These are phyloP conservation scores for Bugula neritina DNA, from an alignment of 2,888 invertebrate species.

Conservation along the genomic window DNA sequence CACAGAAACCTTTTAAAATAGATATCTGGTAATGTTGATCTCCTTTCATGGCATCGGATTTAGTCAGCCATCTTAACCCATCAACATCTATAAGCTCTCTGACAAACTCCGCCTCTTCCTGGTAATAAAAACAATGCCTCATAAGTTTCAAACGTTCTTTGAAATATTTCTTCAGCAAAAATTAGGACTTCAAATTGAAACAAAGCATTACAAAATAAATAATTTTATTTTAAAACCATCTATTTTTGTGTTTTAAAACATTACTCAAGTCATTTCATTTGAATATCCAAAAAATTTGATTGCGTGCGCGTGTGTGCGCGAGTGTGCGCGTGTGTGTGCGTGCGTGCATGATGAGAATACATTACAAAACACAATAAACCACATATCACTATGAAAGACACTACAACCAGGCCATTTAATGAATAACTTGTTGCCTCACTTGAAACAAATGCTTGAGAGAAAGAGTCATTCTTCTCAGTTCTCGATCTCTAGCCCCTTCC, in stretches of 20 bases:
- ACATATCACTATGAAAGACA: not conserved
- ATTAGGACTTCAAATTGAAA: not conserved
- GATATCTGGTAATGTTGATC: conserved; percentile 99
- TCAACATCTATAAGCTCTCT: conserved; percentile 98
- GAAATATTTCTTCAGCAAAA: too few species aligned
- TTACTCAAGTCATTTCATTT: too few species aligned
- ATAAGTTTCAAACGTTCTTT: too few species aligned
- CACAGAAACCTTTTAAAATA: conserved; percentile 89
- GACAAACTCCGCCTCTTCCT: conserved; percentile 98
- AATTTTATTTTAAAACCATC: too few species aligned
- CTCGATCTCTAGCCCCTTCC: conserved; percentile 83
- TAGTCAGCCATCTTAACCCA: conserved; percentile 92
- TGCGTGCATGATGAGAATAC: not conserved
- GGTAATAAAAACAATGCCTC: conserved; percentile 43
- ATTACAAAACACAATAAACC: not conserved
- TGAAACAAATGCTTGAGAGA: conserved; percentile 95
- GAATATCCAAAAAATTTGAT: too few species aligned
- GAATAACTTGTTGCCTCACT: conserved; percentile 52
- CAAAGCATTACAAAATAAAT: too few species aligned
- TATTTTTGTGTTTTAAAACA: too few species aligned
- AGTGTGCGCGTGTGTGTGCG: not conserved
- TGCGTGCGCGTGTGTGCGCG: too few species aligned
- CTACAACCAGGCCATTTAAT: not conserved
- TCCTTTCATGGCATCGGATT: conserved; percentile 81
- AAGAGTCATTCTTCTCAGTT: conserved; percentile 88